These are phyloP conservation scores for Pygmarrhopalites habei DNA, from an alignment of 1,140 invertebrate species.

Conservation along the genomic window DNA sequence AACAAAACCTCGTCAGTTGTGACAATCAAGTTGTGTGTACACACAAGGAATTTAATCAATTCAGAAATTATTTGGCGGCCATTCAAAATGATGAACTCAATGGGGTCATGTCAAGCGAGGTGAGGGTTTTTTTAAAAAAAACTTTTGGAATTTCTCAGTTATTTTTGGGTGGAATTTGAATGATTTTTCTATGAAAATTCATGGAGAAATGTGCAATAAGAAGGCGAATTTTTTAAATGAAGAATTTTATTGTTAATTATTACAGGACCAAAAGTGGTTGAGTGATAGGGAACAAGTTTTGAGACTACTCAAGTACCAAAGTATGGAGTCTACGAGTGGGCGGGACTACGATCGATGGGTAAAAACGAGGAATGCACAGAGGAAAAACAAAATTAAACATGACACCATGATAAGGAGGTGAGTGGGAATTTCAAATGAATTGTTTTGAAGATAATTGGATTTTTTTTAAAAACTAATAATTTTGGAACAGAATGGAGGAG, in stretches of 20 bases:
- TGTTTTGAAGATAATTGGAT: background rate
- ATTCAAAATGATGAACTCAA: background rate
- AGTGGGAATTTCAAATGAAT: background rate
- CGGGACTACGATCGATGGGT: background rate
- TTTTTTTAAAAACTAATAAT: background rate
- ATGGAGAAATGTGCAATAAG: background rate
- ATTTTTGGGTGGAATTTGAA: background rate
- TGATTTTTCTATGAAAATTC: background rate
- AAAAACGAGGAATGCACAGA: background rate
- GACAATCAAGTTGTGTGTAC: slow-evolving; percentile 2
- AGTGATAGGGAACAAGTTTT: background rate
- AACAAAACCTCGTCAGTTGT: slow-evolving; percentile 13
- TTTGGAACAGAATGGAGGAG: background rate
- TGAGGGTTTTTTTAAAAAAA: background rate
- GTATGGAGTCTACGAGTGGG: background rate
- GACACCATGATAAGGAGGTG: background rate
- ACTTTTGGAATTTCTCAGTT: background rate
- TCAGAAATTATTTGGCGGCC: background rate
- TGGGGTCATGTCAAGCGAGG: background rate
- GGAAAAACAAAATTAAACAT: slow-evolving; percentile 2
- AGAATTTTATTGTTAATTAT: background rate
- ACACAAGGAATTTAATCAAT: slow-evolving; percentile 6
- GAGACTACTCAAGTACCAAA: background rate
- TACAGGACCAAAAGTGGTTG: slow-evolving; percentile 1
- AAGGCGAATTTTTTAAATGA: background rate